Conservation (phyloP, 1,140 invertebrate species). For the Drosophila littoralis region DNA sequence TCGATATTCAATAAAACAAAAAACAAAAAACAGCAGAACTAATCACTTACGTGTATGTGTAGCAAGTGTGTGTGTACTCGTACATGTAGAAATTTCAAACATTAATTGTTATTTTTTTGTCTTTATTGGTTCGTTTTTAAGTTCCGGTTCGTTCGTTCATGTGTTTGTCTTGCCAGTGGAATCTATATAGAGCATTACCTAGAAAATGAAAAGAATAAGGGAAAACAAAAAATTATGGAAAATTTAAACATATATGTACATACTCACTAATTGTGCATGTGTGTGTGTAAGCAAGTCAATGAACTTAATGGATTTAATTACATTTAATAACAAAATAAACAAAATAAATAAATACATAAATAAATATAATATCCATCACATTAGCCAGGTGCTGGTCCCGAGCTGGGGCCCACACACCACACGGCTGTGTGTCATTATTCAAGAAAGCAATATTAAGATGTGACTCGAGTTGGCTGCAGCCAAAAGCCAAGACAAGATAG, state of each 20-base stretch:
- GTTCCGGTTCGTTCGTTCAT: slow-evolving; percentile 2
- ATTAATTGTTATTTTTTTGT: too few relatives aligned
- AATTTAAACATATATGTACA: slow-evolving; percentile 10
- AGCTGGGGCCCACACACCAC: slow-evolving; percentile 13
- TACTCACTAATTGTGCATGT: slow-evolving; percentile 15
- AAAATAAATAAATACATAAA: slow-evolving; percentile 12
- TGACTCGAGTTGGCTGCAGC: slow-evolving; percentile 61
- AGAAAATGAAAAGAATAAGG: neutral
- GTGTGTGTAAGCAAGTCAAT: slow-evolving; percentile 8
- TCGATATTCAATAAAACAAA: slow-evolving; percentile 15
- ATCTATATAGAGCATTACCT: slow-evolving; percentile 10
- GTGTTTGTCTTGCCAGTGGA: slow-evolving; percentile 22
- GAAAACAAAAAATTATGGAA: neutral
- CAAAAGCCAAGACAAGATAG: slow-evolving; percentile 5
- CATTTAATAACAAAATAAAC: slow-evolving; percentile 8
- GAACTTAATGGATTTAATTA: slow-evolving; percentile 33
- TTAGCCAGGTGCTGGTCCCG: slow-evolving; percentile 29
- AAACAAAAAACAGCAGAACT: neutral
- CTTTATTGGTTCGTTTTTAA: too few relatives aligned
- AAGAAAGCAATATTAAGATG: slow-evolving; percentile 75
- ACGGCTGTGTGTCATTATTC: slow-evolving; percentile 58
- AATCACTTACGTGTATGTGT: slow-evolving; percentile 11
- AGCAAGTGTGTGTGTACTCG: slow-evolving; percentile 22
- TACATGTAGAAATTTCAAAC: neutral
- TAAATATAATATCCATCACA: slow-evolving; percentile 51